Evolutionary conservation across 2,113 vertebrate genomes (phyloP).

Genomic region (Tapirus terrestris): DNA sequence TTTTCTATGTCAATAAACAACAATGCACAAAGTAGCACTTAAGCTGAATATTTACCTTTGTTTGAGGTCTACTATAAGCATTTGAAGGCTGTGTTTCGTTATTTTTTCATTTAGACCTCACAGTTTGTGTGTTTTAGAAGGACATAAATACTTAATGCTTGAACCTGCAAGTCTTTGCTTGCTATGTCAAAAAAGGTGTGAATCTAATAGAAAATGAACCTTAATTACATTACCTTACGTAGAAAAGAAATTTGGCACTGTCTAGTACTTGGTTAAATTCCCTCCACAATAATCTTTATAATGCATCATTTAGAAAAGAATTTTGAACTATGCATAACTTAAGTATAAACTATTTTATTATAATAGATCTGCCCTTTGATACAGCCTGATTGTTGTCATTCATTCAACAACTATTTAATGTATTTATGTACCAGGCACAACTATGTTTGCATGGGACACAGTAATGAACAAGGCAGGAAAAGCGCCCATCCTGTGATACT

Average conservation of each 20-base stretch:
- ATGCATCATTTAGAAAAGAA: not conserved
- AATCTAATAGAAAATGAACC: conserved; percentile 38
- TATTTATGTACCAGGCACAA: not conserved
- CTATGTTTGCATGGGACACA: not conserved
- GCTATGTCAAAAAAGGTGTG: not conserved
- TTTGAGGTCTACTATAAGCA: not conserved
- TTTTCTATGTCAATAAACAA: not conserved
- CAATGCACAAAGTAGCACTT: not conserved
- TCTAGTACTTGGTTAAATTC: not conserved
- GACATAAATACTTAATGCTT: not conserved
- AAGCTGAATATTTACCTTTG: not conserved
- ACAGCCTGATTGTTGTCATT: not conserved
- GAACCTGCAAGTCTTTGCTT: not conserved
- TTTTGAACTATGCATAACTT: not conserved
- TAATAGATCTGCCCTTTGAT: not conserved
- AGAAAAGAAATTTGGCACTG: conserved; percentile 36
- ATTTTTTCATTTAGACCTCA: conserved; percentile 1
- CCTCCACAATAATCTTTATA: not conserved
- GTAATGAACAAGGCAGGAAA: not conserved
- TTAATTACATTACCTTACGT: conserved; percentile 23
- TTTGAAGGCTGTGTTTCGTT: not conserved
- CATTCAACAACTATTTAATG: not conserved
- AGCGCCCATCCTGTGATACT: not conserved
- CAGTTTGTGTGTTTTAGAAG: not conserved
- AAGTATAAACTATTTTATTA: not conserved